These are phyloP conservation scores for Temnothorax ravouxi DNA, from an alignment of 2,888 invertebrate genomes.

Conservation along the genomic window DNA sequence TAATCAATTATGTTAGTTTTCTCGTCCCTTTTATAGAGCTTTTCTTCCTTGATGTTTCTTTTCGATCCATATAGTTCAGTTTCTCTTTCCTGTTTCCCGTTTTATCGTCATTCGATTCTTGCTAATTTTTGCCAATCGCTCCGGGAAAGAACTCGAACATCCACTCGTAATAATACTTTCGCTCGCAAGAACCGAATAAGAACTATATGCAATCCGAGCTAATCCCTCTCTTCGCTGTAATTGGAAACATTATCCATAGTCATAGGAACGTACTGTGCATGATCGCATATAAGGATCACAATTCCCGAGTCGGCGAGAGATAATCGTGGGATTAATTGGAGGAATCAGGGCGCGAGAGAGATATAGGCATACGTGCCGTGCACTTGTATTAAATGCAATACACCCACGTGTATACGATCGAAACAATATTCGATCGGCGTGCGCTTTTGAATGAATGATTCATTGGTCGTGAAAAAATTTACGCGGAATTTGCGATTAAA, in stretches of 20 bases:
- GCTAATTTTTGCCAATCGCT: neutral
- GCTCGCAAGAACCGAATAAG: constrained; percentile 37
- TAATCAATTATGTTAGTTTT: neutral
- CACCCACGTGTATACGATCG: neutral
- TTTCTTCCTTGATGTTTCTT: neutral
- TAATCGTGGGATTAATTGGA: constrained; percentile 76
- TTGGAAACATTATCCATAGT: constrained; percentile 67
- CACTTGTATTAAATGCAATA: constrained; percentile 25
- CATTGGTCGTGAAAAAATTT: neutral
- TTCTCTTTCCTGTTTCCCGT: too few species aligned
- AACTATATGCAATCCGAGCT: constrained; percentile 31
- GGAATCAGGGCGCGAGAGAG: constrained; percentile 69
- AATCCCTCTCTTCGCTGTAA: constrained; percentile 48
- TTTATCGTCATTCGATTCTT: neutral
- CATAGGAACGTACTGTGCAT: constrained; percentile 38
- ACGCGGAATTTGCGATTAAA: neutral
- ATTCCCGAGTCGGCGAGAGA: constrained; percentile 67
- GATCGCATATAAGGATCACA: constrained; percentile 58
- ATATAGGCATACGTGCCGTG: constrained; percentile 53
- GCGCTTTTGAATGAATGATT: neutral
- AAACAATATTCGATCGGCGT: neutral
- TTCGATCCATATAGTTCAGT: neutral
- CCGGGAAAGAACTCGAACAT: neutral
- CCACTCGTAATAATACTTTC: neutral
- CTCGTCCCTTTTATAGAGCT: neutral